Percentiles rank a stretch among this genome's conserved stretches.
Conservation (phyloP, 2,888 invertebrate genomes). For the Onthophagus sagittarius region DNA sequence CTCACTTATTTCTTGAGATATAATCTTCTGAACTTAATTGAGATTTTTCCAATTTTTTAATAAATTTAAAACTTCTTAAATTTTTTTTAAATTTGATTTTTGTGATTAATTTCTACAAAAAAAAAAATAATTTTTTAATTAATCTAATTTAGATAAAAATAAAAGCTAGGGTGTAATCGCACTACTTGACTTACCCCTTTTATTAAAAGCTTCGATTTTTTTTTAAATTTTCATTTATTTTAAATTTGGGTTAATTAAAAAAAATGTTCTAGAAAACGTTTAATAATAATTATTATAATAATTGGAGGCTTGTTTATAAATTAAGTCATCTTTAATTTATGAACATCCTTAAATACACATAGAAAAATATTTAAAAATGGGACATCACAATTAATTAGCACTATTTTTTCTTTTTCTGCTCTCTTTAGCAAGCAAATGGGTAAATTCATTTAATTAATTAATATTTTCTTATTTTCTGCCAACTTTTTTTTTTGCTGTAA, state of each 20-base stretch:
- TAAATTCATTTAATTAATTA: constrained; percentile 3
- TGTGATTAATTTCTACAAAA: not conserved
- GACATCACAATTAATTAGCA: not conserved
- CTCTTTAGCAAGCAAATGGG: no score
- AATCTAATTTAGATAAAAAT: not conserved
- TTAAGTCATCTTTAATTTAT: no score
- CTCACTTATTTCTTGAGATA: no score
- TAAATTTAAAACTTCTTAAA: no score
- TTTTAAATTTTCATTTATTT: no score
- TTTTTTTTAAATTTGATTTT: no score
- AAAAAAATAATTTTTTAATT: not conserved
- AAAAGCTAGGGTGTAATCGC: not conserved
- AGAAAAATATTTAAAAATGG: constrained; percentile 6
- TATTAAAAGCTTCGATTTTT: not conserved
- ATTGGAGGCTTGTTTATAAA: no score
- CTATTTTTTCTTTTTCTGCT: no score
- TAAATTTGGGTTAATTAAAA: not conserved
- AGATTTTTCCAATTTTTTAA: no score
- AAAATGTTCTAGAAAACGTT: not conserved
- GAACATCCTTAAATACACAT: not conserved
- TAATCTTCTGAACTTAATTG: no score
- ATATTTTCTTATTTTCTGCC: not conserved
- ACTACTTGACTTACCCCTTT: not conserved
- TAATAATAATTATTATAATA: constrained; percentile 1
- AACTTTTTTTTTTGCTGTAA: not conserved